These are phyloP conservation scores for Delichon dasypus DNA, from an alignment of 2,797 vertebrate genomes.

Conservation along the genomic window DNA sequence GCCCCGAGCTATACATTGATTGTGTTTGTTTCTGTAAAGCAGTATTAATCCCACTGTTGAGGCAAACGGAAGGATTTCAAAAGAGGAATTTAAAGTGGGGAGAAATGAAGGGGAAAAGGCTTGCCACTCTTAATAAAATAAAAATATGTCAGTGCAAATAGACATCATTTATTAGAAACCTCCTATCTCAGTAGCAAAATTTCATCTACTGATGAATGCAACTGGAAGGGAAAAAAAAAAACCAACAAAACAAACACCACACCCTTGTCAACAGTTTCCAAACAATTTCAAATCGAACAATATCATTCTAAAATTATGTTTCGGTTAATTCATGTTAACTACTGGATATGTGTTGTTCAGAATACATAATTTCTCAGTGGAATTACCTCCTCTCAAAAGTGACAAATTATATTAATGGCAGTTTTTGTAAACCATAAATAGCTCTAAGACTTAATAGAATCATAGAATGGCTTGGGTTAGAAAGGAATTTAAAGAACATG, in stretches of 20 bases:
- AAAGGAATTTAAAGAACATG: not conserved
- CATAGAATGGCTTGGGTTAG: not conserved
- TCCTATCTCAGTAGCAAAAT: not conserved
- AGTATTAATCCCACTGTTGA: not conserved
- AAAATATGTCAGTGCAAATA: conserved; percentile 17
- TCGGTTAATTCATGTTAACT: not conserved
- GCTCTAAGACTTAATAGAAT: not conserved
- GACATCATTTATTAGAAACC: not conserved
- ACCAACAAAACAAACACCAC: not conserved
- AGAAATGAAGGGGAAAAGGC: not conserved
- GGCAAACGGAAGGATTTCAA: not conserved
- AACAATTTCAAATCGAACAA: conserved; percentile 8
- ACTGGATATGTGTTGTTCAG: not conserved
- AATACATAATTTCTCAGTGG: not conserved
- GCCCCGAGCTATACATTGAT: not conserved
- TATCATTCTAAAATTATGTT: not conserved
- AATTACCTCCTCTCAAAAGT: not conserved
- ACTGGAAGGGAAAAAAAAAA: not conserved
- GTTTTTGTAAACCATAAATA: not conserved
- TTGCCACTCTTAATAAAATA: not conserved
- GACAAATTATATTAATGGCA: not conserved
- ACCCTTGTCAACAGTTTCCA: not conserved
- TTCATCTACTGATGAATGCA: not conserved
- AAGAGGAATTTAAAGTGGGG: not conserved
- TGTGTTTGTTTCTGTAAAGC: not conserved